These are phyloP conservation scores for Galleria mellonella DNA, from an alignment of 1,140 invertebrate genomes.

Conservation along the genomic window DNA sequence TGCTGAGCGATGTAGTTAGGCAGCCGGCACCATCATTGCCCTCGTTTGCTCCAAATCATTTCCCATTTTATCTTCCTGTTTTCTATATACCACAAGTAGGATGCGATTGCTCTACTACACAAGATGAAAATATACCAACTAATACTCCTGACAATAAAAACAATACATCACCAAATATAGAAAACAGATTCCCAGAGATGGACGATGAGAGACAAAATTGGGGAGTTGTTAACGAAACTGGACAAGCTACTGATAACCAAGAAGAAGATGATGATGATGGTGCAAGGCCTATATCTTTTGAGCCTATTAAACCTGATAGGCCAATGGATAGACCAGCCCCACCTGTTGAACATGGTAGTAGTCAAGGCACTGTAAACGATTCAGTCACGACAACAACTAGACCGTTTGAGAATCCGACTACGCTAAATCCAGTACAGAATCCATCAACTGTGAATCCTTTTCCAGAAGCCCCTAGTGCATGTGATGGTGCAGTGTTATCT, in stretches of 20 bases:
- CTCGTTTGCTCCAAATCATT: conserved; percentile 8
- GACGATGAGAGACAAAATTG: conserved; percentile 40
- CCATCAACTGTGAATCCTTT: conserved; percentile 7
- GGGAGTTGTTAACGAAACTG: conserved; percentile 22
- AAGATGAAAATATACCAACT: neutral
- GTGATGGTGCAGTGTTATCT: conserved; percentile 80
- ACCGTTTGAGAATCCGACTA: neutral
- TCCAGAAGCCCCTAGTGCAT: conserved; percentile 59
- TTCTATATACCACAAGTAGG: conserved; percentile 28
- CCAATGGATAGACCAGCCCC: conserved; percentile 15
- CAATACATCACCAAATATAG: conserved; percentile 3
- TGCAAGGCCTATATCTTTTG: conserved; percentile 24
- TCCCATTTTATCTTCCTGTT: conserved; percentile 33
- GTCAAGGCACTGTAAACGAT: conserved; percentile 3
- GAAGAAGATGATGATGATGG: conserved; percentile 14
- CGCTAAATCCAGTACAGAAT: conserved; percentile 8
- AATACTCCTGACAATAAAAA: neutral
- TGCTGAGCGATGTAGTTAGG: conserved; percentile 24
- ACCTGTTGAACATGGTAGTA: conserved; percentile 15
- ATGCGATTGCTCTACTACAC: conserved; percentile 20
- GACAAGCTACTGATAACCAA: neutral
- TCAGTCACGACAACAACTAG: conserved; percentile 1
- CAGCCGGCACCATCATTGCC: conserved; percentile 19
- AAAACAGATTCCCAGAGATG: conserved; percentile 21
- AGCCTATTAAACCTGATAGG: conserved; percentile 17